These are phyloP conservation scores for Cydia strobilella DNA, from an alignment of 1,140 invertebrate genomes.

Conservation along the genomic window DNA sequence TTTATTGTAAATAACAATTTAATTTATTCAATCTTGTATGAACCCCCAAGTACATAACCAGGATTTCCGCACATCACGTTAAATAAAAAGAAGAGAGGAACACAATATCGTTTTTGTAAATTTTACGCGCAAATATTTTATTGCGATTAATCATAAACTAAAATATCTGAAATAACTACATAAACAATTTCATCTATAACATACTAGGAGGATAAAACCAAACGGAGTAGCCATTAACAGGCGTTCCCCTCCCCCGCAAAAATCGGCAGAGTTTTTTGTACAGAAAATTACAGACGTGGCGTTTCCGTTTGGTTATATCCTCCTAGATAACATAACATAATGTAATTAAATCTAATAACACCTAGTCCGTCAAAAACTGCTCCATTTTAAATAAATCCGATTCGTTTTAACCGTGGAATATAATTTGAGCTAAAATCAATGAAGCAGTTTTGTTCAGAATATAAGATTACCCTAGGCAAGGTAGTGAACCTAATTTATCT, in stretches of 20 bases:
- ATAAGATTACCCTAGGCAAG: conserved; percentile 20
- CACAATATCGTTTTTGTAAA: background rate
- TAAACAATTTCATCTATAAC: conserved; percentile 74
- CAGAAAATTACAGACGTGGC: too few relatives aligned
- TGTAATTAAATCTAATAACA: conserved; percentile 52
- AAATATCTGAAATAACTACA: conserved; percentile 69
- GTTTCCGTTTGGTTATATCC: too few relatives aligned
- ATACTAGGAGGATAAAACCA: too few relatives aligned
- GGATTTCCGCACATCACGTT: background rate
- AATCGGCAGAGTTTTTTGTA: too few relatives aligned
- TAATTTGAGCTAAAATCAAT: conserved; percentile 17
- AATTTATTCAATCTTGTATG: background rate
- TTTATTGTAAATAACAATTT: background rate
- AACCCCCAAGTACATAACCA: background rate
- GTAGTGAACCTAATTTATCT: conserved; percentile 30
- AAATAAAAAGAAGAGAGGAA: conserved; percentile 1
- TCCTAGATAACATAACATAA: conserved; percentile 62
- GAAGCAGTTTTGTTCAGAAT: conserved; percentile 17
- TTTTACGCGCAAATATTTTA: background rate
- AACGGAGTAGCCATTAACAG: too few relatives aligned
- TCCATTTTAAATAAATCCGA: background rate
- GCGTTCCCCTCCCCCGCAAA: too few relatives aligned
- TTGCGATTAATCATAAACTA: conserved; percentile 59
- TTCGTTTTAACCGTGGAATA: background rate
- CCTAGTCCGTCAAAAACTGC: conserved; percentile 29